Evolutionary conservation across 2,888 invertebrate genomes (phyloP).

Genomic region (Apotomis turbidana): DNA sequence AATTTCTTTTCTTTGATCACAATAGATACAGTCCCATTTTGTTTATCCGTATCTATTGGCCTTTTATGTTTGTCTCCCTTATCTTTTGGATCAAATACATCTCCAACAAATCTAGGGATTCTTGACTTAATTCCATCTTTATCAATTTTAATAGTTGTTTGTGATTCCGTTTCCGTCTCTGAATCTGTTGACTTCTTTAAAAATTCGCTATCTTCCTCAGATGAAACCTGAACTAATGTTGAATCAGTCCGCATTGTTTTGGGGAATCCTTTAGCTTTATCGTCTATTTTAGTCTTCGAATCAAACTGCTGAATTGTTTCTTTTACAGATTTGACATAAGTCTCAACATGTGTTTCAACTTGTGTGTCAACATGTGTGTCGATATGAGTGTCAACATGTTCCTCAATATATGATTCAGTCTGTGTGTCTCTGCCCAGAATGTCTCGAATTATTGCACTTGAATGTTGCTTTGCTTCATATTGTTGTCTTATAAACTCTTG

Average conservation of each 20-base stretch:
- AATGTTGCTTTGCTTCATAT: constrained; percentile 66
- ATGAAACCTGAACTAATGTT: constrained; percentile 80
- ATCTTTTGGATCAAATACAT: constrained; percentile 55
- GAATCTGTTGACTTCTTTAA: constrained; percentile 81
- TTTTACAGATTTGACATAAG: constrained; percentile 72
- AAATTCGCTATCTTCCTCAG: constrained; percentile 81
- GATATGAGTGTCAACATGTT: no score
- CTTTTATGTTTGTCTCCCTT: constrained; percentile 60
- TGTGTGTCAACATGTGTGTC: constrained; percentile 51
- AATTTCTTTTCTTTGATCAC: constrained; percentile 57
- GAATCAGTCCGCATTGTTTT: constrained; percentile 80
- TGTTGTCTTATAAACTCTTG: constrained; percentile 81
- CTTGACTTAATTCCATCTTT: constrained; percentile 63
- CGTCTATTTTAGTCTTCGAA: constrained; percentile 68
- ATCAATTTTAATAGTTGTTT: constrained; percentile 75
- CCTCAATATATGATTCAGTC: no score
- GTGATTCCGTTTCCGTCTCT: constrained; percentile 82
- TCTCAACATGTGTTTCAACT: constrained; percentile 65
- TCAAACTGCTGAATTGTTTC: constrained; percentile 79
- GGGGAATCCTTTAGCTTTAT: constrained; percentile 67
- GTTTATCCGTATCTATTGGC: constrained; percentile 55
- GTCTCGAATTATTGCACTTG: constrained; percentile 61
- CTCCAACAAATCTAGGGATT: constrained; percentile 55
- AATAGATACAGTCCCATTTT: constrained; percentile 56
- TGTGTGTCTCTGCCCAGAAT: no score